These are phyloP conservation scores for Drosophila teissieri DNA, from an alignment of 1,140 invertebrate species.

Conservation along the genomic window DNA sequence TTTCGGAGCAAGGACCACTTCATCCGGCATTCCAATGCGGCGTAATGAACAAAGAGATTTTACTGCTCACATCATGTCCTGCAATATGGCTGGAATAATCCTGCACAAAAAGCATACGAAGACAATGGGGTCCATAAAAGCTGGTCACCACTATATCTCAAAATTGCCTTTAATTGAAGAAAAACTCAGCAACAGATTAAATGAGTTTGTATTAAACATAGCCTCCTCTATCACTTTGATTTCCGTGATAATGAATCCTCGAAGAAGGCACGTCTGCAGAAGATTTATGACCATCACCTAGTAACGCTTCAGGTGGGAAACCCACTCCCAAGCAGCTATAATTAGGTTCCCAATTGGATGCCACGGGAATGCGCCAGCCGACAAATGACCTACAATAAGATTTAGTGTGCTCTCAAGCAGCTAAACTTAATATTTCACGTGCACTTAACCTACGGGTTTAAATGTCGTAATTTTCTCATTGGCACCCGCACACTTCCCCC, in stretches of 20 bases:
- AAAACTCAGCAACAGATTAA: no score
- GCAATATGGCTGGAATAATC: no score
- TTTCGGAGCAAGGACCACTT: not conserved
- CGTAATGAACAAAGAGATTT: constrained; percentile 3
- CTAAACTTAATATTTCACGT: constrained; percentile 82
- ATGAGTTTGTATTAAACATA: not conserved
- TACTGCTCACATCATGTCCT: not conserved
- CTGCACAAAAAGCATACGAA: no score
- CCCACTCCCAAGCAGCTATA: constrained; percentile 29
- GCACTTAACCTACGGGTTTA: constrained; percentile 80
- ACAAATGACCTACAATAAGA: constrained; percentile 77
- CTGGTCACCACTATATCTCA: no score
- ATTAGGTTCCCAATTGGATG: constrained; percentile 28
- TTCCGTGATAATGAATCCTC: constrained; percentile 10
- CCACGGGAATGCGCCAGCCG: constrained; percentile 74
- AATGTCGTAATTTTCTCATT: constrained; percentile 81
- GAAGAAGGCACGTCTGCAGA: constrained; percentile 19
- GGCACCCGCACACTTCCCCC: constrained; percentile 31
- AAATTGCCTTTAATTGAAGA: no score
- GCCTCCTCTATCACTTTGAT: not conserved
- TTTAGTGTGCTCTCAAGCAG: constrained; percentile 77
- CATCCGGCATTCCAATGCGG: not conserved
- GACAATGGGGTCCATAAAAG: no score
- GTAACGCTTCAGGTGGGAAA: not conserved
- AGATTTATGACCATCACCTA: constrained; percentile 16